Conservation (phyloP, 2,888 invertebrate species). For the Penaeus monodon region DNA sequence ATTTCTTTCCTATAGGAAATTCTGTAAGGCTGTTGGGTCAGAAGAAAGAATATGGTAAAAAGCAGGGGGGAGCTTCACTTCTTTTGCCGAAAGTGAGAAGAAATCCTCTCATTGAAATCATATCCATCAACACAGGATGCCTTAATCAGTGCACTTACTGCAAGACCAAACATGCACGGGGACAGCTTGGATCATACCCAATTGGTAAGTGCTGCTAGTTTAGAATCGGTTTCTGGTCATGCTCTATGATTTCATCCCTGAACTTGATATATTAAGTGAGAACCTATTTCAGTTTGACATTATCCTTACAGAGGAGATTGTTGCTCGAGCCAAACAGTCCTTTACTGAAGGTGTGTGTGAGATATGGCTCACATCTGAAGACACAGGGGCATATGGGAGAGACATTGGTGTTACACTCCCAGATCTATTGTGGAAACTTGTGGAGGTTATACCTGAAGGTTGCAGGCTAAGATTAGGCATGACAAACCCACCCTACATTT, state of each 20-base stretch:
- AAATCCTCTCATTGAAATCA: constrained; percentile 97
- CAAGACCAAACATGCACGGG: constrained; percentile 97
- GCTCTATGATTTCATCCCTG: too few relatives aligned
- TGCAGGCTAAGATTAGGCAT: constrained; percentile 82
- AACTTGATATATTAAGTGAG: too few relatives aligned
- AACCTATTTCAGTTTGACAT: not conserved
- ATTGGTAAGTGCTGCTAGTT: constrained; percentile 71
- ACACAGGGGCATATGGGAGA: constrained; percentile 96
- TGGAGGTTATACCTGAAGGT: constrained; percentile 76
- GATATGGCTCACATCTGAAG: constrained; percentile 98
- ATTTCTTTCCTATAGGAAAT: constrained; percentile 73
- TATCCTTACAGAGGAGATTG: constrained; percentile 79
- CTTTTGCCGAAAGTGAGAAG: constrained; percentile 93
- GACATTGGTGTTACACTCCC: constrained; percentile 93
- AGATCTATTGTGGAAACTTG: constrained; percentile 85
- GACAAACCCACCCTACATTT: constrained; percentile 98
- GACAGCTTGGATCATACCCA: constrained; percentile 94
- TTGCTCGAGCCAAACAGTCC: constrained; percentile 86
- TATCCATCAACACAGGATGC: constrained; percentile 95
- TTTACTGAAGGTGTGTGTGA: constrained; percentile 94
- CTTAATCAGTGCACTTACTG: constrained; percentile 99
- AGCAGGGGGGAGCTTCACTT: constrained; percentile 88
- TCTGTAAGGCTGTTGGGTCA: constrained; percentile 83
- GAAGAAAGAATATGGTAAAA: constrained; percentile 82
- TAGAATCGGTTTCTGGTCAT: too few relatives aligned